Base-by-base conservation (phyloP, 2,888 invertebrate species). In the Osedax frankpressi region DNA sequence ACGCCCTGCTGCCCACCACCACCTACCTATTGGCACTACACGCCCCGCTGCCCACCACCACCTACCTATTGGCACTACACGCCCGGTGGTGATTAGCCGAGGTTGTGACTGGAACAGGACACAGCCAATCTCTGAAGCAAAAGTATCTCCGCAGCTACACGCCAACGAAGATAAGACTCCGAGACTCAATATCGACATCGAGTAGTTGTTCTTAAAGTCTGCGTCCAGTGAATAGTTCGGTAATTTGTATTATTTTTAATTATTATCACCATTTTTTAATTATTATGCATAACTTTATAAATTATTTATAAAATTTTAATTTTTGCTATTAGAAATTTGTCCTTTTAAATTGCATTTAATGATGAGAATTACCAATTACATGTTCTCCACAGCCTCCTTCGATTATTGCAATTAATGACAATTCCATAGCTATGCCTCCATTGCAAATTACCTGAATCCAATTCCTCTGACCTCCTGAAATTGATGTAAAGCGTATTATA, bases 371-470 rank as follows among this genome's bases (percentile, higher is more conserved):
- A 44, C 44, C 44, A 44, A 44, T 44, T 11, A 91, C 89, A 28
- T 88, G 86, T 82, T 93, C 93, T 1, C 89, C 89, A 77, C 90
- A 89, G 1, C 83, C 82, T 3, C 75, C 76, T 84, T 93, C 92
- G 76, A 92, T 83, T 76, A 93, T 85, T 81, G 92, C 92, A 27
- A 93, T 84, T 44, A 92, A 80, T 0, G 90, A 90, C 70, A 93
- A 84, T 80, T 91, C 89, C 0, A 90, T 88, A 25, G 92, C 92
- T 88, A 92, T 90, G n/a, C 92, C 93, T 0, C 89, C 90, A 86
- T 93, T 94, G 82, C 93, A 93, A 0, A 94, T 83, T 3, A 93
- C 93, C 85, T 94, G 93, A 19, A 92, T 86, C 93, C 93, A 93
- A 82, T 90, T 92, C 76, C 93, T 88, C 82, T 91, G 91, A 0